Evolutionary conservation across 64 coral and sea anemone genomes (phyloP), one percentile per base, ranked within the genome.

Genomic region (Stichodactyla helianthus): DNA sequence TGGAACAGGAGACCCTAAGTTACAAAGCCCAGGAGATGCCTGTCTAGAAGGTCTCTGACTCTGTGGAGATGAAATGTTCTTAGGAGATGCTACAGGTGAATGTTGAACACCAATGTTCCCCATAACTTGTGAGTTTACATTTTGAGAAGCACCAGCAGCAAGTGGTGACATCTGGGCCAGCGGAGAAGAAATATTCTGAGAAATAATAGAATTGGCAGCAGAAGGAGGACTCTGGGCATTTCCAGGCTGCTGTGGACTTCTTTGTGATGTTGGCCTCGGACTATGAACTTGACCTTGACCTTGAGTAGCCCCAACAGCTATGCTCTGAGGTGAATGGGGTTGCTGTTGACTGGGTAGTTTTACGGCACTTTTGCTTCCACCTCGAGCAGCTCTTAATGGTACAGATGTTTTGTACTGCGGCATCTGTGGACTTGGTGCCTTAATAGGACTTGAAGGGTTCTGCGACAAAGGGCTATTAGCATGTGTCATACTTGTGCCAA

Each of bases 391-490:
- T 81, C 78, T 51, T 20, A 81, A 51, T 8, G 78, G 78, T 19
- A 81, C 18, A 74, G 68, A 74, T 81, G 78, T 10, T 22, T 81
- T 81, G 15, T 81, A 81, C 15, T 81, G 78, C 12, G 35, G 51
- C 50, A 81, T 53, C 27, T 91, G 84, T 25, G 89, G 89, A 86
- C 89, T 91, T 19, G 89, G 89, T 91, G 89, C 86, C 50, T 79
- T 83, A 50, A 83, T 83, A 5, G 91, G 91, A 51, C 91, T 92
- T 26, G 82, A 64, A 31, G 91, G 91, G 59, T 84, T 84, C 83
- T 92, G 91, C 56, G 82, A 83, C 27, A 92, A 61, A 6, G 79
- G 86, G 19, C 74, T 92, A 54, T 78, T 77, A 56, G 67, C 87
- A 53, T 86, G 25, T 23, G 90, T 61, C 18, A 62, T 92, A 13